Evolutionary conservation across 30 jellyfish, hydroid and myxozoan genomes (phyloP), one percentile per base, ranked within the genome.

Genomic region (Aurelia aurita): DNA sequence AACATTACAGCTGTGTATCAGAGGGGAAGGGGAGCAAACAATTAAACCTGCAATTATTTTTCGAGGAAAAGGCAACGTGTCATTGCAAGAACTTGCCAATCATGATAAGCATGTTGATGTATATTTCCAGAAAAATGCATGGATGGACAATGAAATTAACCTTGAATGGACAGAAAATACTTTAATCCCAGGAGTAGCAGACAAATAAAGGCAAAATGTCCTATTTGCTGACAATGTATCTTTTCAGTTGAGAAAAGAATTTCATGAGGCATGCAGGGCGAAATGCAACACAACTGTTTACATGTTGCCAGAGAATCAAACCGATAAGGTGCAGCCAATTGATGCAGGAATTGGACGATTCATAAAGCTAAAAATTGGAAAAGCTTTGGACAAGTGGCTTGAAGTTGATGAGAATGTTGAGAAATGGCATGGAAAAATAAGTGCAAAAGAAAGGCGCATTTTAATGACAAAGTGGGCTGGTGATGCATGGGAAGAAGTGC

Each of bases 211-310:
- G 8, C 74, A 80, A 29, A 80, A 66, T 5, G 83, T 62, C 3
- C 9, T 80, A 34, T 80, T 80, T 80, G 90, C 90, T 1, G 90
- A 63, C 64, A 80, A 80, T 80, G 90, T 80, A 14, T n/a, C 62
- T 3, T 75, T 75, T 1, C 87, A 75, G 76, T 23, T 3, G 77
- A 31, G 43, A 22, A 31, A 79, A 57, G 53, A 34, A 25, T 79
- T 61, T 43, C 69, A 63, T 79, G 90, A 79, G 32, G 58, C 71
- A 51, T 79, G 71, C 90, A 79, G 83, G 46, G 25, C 12, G 63
- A 27, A 80, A 39, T 11, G 34, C 55, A 80, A 80, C 51, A 57
- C 90, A 39, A 23, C 49, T 23, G 74, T 80, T 32, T 80, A 80
- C 39, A 19, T 80, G 67, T 31, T 62, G 46, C 89, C 82, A 16